phyloP scores from a whole-genome alignment of 2,888 invertebrate genomes.

The Ligdia adustata region DNA sequence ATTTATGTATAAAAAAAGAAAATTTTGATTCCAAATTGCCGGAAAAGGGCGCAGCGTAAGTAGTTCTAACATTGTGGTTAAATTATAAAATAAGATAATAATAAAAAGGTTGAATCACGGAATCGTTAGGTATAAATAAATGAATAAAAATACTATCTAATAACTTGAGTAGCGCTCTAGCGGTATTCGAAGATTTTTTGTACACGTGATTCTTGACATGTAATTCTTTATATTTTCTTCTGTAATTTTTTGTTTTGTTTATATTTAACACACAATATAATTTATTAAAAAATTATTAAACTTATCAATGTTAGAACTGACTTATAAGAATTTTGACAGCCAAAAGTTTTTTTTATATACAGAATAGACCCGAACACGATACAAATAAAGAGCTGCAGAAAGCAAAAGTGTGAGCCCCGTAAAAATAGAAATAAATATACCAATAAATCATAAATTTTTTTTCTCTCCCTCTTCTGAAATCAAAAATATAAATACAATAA shows the following conservation, averaged over 20 bases:
- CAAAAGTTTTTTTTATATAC: slow-evolving; percentile 10
- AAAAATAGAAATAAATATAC: slow-evolving; percentile 57
- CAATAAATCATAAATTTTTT: slow-evolving; percentile 41
- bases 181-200: too few relatives aligned
- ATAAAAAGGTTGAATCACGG: slow-evolving; percentile 2
- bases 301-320: slow-evolving; percentile 19
- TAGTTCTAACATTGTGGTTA: slow-evolving; percentile 11
- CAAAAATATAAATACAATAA: slow-evolving; percentile 48
- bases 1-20: too few relatives aligned
- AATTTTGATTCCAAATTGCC: slow-evolving; percentile 1
- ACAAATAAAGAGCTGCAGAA: slow-evolving; percentile 41
- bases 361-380: slow-evolving; percentile 28
- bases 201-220: too few relatives aligned
- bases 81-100: not conserved
- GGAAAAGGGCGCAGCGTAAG: slow-evolving; percentile 2
- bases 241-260: too few relatives aligned
- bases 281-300: too few relatives aligned
- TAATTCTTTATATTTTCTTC: too few relatives aligned
- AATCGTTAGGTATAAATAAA: too few relatives aligned
- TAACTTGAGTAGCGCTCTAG: too few relatives aligned
- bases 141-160: too few relatives aligned
- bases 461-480: slow-evolving; percentile 42
- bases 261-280: too few relatives aligned
- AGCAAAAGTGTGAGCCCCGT: slow-evolving; percentile 36
- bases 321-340: slow-evolving; percentile 29